phyloP scores from a whole-genome alignment of 2,113 vertebrate genomes.

The Ancistrus triradiatus region DNA sequence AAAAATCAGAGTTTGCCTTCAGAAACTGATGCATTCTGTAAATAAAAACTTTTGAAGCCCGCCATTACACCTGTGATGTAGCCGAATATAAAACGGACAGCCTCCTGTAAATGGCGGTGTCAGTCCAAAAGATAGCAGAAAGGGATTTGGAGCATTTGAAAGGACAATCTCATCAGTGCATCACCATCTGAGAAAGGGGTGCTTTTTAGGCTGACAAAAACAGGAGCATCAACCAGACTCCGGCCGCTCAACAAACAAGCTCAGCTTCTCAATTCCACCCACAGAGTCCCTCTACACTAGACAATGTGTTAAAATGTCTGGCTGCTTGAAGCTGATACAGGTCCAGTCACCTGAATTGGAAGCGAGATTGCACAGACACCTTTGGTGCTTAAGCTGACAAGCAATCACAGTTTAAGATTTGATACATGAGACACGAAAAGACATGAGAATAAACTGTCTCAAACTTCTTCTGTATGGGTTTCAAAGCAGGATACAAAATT shows the following conservation, averaged over 20 bases:
- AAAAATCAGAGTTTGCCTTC: neutral
- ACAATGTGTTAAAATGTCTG: constrained; percentile 39
- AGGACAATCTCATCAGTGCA: constrained; percentile 25
- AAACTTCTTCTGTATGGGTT: constrained; percentile 2
- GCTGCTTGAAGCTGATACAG: constrained; percentile 29
- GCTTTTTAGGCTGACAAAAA: constrained; percentile 37
- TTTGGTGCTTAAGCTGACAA: constrained; percentile 6
- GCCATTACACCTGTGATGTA: constrained; percentile 33
- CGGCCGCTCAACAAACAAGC: constrained; percentile 36
- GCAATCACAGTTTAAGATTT: constrained; percentile 23
- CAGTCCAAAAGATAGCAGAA: constrained; percentile 33
- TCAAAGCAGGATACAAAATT: constrained; percentile 2
- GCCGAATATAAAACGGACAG: constrained; percentile 9
- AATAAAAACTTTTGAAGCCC: constrained; percentile 24
- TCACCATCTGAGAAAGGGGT: constrained; percentile 17
- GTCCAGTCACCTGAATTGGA: constrained; percentile 26
- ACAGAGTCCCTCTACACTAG: constrained; percentile 19
- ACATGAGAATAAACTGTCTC: neutral
- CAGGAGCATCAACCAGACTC: constrained; percentile 27
- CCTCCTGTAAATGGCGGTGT: constrained; percentile 33
- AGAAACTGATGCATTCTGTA: neutral
- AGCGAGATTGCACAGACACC: constrained; percentile 22
- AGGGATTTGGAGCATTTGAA: constrained; percentile 27
- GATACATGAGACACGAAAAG: neutral
- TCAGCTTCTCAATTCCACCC: constrained; percentile 21